These are phyloP conservation scores for Listronotus bonariensis DNA, from an alignment of 1,140 invertebrate species.

Conservation along the genomic window DNA sequence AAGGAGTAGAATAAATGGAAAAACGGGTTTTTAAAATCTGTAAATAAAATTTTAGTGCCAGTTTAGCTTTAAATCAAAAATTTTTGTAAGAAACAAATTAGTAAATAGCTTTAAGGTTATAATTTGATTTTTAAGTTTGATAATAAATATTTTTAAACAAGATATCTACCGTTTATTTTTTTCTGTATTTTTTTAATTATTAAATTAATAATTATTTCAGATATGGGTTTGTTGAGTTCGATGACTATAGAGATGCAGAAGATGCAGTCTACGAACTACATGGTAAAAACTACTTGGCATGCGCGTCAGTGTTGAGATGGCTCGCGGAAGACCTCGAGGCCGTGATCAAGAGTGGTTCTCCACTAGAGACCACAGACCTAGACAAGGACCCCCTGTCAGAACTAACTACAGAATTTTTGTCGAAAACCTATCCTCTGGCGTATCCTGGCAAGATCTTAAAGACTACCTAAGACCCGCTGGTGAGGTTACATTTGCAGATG, in stretches of 20 bases:
- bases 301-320: constrained; percentile 84
- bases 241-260: constrained; percentile 94
- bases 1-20: too few species aligned
- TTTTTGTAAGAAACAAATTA: too few species aligned
- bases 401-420: constrained; percentile 95
- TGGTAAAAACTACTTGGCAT: constrained; percentile 91
- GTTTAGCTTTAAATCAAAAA: too few species aligned
- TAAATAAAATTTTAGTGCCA: too few species aligned
- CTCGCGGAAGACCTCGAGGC: constrained; percentile 72
- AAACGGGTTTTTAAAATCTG: too few species aligned
- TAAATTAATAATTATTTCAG: constrained; percentile 51
- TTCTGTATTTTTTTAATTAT: too few species aligned
- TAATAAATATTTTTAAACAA: too few species aligned
- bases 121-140: too few species aligned
- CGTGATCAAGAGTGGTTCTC: constrained; percentile 42
- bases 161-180: too few species aligned
- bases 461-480: constrained; percentile 97
- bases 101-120: too few species aligned
- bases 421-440: constrained; percentile 94
- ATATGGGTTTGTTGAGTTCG: constrained; percentile 98
- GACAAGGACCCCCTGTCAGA: constrained; percentile 76
- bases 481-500: constrained; percentile 96
- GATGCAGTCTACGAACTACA: constrained; percentile 96
- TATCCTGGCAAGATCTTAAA: constrained; percentile 99
- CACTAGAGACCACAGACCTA: constrained; percentile 21